Conservation (phyloP, 30 jellyfish, hydroid and myxozoan genomes). For the Clytia hemisphaerica region DNA sequence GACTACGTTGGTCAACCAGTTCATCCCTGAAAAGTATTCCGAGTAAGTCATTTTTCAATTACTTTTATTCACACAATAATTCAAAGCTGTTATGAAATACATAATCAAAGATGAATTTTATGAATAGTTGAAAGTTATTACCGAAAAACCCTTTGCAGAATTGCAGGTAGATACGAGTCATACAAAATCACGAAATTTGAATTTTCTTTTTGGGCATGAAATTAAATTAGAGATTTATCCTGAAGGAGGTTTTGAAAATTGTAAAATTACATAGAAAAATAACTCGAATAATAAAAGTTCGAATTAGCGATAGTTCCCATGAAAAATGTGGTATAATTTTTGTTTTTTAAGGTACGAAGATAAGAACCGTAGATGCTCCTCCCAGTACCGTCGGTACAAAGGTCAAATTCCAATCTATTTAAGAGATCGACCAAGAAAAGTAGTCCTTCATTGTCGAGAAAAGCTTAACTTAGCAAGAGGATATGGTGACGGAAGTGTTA, state of each 20-base stretch:
- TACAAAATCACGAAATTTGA: too few species aligned
- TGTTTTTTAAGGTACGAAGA: constrained; percentile 7
- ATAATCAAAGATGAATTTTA: too few species aligned
- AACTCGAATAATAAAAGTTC: too few species aligned
- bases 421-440: constrained; percentile 12
- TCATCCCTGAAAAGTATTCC: neutral
- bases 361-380: neutral
- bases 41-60: neutral
- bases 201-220: too few species aligned
- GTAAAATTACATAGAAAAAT: too few species aligned
- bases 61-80: too few species aligned
- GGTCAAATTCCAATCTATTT: neutral
- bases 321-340: neutral
- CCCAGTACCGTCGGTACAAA: constrained; percentile 8
- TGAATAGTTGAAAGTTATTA: neutral
- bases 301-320: too few species aligned
- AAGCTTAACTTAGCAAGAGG: too few species aligned
- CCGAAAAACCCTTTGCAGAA: neutral
- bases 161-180: neutral
- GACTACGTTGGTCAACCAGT: neutral
- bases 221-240: too few species aligned
- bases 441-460: constrained; percentile 5
- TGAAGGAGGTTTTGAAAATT: too few species aligned
- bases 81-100: too few species aligned
- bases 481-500: too few species aligned